Base-by-base conservation (phyloP, 1,140 invertebrate species). In the Brachionus manjavacas region DNA sequence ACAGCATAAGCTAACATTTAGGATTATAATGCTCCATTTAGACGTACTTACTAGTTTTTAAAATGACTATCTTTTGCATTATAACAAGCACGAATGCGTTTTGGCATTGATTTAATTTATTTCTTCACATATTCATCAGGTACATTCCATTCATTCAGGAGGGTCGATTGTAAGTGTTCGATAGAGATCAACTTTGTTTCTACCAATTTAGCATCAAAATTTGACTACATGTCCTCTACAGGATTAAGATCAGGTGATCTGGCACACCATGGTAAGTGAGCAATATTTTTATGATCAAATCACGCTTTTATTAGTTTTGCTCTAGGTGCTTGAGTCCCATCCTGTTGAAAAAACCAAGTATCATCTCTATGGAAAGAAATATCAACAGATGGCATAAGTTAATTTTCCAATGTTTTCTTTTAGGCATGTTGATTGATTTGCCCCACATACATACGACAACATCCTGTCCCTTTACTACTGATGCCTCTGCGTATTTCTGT, bases 271-370 rank as follows among this genome's bases (percentile, higher is more conserved):
- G 49, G 43, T 60, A 83, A 70, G 4, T 35, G 14, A 6, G 76
- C 41, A 20, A 83, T 60, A 25, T 41, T 72, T 4, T 83, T 83
- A 4, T 83, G 64, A 35, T 83, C 55, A 72, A 83, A 83, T 64
- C 80, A 83, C 16, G 2, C 52, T 35, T 72, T 52, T 3, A 52
- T 23, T 66, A 4, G 16, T 20, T 70, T 66, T 52, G 80, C 80
- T 66, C 23, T 83, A 43, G 78, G 66, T 20, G 23, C 23, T 83
- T 66, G 80, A 43, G 80, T 64, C 14, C 80, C 80, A 72, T 83
- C 80, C 20, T 83, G 28, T 3, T 64, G 76, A 78, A 60, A 68
- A 83, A 83, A 83, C 78, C 14, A 72, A 16, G 28, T 4, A 74
- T 16, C 2, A 25, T 16, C 28, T 43, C 28, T 28, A 1, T 74